Evolutionary conservation across 1,140 invertebrate genomes (phyloP), one percentile per base, ranked within the genome.

Genomic region (Chionoecetes opilio): DNA sequence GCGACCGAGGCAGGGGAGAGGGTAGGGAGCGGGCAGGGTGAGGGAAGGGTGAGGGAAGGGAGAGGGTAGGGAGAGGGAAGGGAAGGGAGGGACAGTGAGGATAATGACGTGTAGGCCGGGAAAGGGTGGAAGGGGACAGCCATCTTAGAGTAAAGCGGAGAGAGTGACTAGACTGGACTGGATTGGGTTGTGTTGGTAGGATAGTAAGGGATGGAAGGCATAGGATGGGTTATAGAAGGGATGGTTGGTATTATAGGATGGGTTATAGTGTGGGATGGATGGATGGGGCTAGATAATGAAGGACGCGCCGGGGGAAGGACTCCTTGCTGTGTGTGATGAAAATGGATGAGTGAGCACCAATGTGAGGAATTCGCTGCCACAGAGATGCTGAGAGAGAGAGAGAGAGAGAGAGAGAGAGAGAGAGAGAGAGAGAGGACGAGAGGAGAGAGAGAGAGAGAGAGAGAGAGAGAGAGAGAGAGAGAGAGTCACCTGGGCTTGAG

Each of bases 1-100:
- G 88, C 88, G 53, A 53, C 38, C 53, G 88, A 46, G 88, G 53
- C 38, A 53, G 88, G 34, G 38, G 31, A 38, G 38, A 29, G 53
- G 88, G n/a, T 9, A 35, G 88, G 86, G 26, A 11, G 46, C 11
- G 11, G 46, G 46, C 11, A 14, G 21, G 21, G 11, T 9, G 46
- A 0, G 32, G 88, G 88, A 37, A 38, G 32, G n/a, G 85, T 35
- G n/a, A 75, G 2, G 26, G 46, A 17, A 14, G 46, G 46, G 46
- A 14, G 21, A 53, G 11, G 46, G 46, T 0, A 53, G 88, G 88
- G 86, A 38, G 32, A n/a, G 85, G 86, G n/a, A 75, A 6, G 26
- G 31, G 31, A 38, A 63, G n/a, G 46, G 89, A 75, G 46, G 31
- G 89, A 31, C n/a, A 21, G 41, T 2, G n/a, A 53, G 34, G 88